Evolutionary conservation across 2,888 invertebrate genomes (phyloP), one percentile per base, ranked within the genome.

Genomic region (Eurytoma adleriae): DNA sequence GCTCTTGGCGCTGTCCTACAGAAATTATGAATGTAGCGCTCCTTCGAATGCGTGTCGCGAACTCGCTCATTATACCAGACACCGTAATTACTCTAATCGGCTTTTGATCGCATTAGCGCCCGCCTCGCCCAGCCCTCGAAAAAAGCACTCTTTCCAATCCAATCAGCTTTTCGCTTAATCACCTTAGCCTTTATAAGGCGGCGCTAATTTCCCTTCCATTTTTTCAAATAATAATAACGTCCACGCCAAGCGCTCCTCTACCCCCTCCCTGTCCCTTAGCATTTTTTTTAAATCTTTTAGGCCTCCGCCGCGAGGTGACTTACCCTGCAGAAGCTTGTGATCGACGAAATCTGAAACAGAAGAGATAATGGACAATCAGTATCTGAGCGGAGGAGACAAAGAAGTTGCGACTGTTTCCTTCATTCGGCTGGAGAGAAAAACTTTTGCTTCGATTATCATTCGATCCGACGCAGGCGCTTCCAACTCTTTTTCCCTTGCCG

Each of bases 321-420:
- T 91, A 96, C 96, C 93, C 95, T 93, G 91, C 96, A 97, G 90
- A 97, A 96, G 89, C 96, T 96, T 83, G 96, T 96, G 83, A 96
- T 95, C 83, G 96, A 94, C 66, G 96, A 96, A 87, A 97, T 96
- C 96, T 96, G 94, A 82, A 94, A 94, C 90, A 91, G 90, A 91
- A 90, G 88, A 81, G 78, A 80, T 20, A 14, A 16, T 50, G 18
- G n/a, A 27, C 13, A 67, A 30, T 72, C 61, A 78, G 48, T 48
- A 24, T 30, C 61, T 12, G 3, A 27, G 1, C 3, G n/a, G 54
- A 78, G 68, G 18, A 30, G n/a, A 30, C 20, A 54, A 20, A 54
- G 20, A 30, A 16, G 24, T n/a, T 66, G 20, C 48, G 3, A 18
- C 20, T 16, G 7, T 27, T 20, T 27, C 61, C 61, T 14, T 27